Base-by-base conservation (phyloP, 1,140 invertebrate genomes). In the Drosophila tropicalis region DNA sequence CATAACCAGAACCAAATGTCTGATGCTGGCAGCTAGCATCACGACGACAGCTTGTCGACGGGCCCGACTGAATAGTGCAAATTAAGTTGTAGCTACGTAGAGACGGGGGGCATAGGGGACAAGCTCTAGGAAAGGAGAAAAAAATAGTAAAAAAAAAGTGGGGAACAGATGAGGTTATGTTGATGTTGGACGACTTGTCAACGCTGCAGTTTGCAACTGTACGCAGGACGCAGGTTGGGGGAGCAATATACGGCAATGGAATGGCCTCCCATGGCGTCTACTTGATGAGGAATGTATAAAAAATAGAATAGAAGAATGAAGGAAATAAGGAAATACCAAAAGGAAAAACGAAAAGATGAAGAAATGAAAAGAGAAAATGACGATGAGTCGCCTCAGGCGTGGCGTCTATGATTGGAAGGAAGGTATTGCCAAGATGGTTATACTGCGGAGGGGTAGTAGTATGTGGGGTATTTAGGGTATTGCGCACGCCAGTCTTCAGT, bases 61-160 rank as follows among this genome's bases (percentile, higher is more conserved):
- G 40, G 36, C 19, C 67, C n/a, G 54, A 15, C 82, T 85, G 79
- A 85, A 86, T 85, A 85, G 81, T 82, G 81, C 70, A 85, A 85
- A 85, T 85, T 86, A 85, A 87, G 79, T 85, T 85, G 82, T 82
- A 72, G 67, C 57, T 62, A 19, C 54, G 39, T 61, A 15, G 67
- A 55, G 47, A 39, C 36, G 25, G 4, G 13, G 22, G 25, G 17
- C 22, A 1, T 5, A 19, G 56, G 5, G 25, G n/a, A 51, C 10
- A 47, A 47, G 9, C 15, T 47, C 4, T 47, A 7, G 17, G 15
- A n/a, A 2, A 15, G 12, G 47, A 22, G 44, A 4, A 2, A 7
- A 1, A 47, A 34, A 29, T 7, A 19, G 12, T 5, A 5, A 17
- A 7, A 5, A 17, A 7, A 17, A 7, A n/a, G 34, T 40, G 25